Evolutionary conservation across 53 echinoderm and acorn worm species (phyloP), one percentile per base, ranked within the genome.

Genomic region (Stichopus horrens): DNA sequence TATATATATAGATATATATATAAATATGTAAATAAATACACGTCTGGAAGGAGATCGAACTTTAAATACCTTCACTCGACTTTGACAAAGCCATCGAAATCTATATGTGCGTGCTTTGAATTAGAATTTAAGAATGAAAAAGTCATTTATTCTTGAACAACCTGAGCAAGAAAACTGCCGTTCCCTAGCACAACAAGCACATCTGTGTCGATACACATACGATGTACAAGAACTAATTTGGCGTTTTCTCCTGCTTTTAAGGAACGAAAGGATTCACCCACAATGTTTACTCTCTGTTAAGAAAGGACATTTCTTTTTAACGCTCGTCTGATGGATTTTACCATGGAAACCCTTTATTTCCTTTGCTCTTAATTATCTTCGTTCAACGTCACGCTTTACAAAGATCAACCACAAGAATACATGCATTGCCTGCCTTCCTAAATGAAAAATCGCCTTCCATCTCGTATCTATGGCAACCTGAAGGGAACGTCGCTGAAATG

Each of bases 381-480:
- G 5, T 22, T 7, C 19, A 81, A 81, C 81, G 81, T 81, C 81
- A 81, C 57, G 57, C 81, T 20, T n/a, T 18, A 71, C 16, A 71
- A 37, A 18, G n/a, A 71, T 71, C 71, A 71, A 71, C 14, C 19
- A 18, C 7, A 71, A 7, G 71, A 71, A n/a, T 37, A 37, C 71
- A 18, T 71, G 63, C 63, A 71, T 20, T n/a, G 71, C 18, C 37
- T 37, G 37, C 37, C 37, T 37, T 37, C 37, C 16, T 71, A 59
- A 85, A 66, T 85, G 85, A 85, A 52, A 85, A 85, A 52, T 60
- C 63, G 7, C 59, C 52, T 67, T 66, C 37, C 67, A 85, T 85
- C 85, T 67, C 71, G 67, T 85, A 85, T 66, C 85, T 37, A 85
- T 85, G 65, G 85, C 65, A 85, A 85, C 85, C 68, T 52, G 81